Percentiles rank a stretch among this genome's conserved stretches.
Conservation (phyloP, 2,888 invertebrate genomes). For the Acrobasis repandana region DNA sequence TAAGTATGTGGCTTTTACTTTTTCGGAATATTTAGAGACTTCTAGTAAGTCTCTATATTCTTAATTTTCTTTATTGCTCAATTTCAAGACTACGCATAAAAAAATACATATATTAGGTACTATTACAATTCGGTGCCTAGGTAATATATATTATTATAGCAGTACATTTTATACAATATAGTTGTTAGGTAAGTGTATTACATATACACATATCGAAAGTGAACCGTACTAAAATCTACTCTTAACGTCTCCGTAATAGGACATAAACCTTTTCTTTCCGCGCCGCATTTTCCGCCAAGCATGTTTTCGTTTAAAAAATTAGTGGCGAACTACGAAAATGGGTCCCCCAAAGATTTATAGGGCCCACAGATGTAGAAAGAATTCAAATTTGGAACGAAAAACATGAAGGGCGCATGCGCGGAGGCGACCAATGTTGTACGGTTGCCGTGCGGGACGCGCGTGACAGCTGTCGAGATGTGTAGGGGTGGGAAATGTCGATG, state of each 20-base stretch:
- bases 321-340: conserved; percentile 37
- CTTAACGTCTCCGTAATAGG: neutral
- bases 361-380: conserved; percentile 54
- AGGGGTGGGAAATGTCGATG: conserved; percentile 41
- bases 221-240: neutral
- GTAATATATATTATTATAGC: too few relatives aligned
- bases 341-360: conserved; percentile 57
- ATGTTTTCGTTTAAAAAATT: conserved; percentile 46
- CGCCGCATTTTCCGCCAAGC: neutral
- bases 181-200: neutral
- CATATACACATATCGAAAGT: neutral
- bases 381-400: conserved; percentile 52
- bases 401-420: conserved; percentile 67
- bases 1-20: too few relatives aligned
- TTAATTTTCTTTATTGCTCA: too few relatives aligned
- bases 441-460: conserved; percentile 43
- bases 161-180: too few relatives aligned
- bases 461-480: conserved; percentile 44
- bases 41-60: too few relatives aligned
- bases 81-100: too few relatives aligned
- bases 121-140: too few relatives aligned
- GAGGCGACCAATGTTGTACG: conserved; percentile 57
- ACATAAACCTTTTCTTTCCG: neutral
- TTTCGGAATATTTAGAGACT: too few relatives aligned
- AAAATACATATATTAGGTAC: too few relatives aligned